A percentile compares a stretch with the other conserved stretches of the same genome.
Evolutionary conservation across 2,113 vertebrate species (phyloP).

Genomic region (Sylvicapra grimmia): DNA sequence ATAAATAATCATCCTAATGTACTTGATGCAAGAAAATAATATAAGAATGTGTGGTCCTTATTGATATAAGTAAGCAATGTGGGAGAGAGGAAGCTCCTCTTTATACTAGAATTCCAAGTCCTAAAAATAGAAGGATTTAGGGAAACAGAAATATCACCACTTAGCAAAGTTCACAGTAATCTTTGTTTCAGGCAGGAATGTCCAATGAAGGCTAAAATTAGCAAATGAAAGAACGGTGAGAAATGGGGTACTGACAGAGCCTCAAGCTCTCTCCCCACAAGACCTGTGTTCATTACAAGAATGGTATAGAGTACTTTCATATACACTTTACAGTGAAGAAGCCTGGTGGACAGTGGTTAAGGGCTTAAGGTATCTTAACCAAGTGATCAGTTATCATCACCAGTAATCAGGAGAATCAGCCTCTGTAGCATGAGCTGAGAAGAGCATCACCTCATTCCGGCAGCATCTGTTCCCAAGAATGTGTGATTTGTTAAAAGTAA

Average conservation of each 20-base stretch:
- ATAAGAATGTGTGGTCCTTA: not conserved
- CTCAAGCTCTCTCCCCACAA: not conserved
- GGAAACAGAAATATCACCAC: not conserved
- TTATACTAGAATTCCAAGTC: not conserved
- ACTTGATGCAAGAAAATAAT: not conserved
- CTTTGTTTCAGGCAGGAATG: slow-evolving; percentile 5
- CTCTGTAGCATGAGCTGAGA: not conserved
- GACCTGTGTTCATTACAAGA: not conserved
- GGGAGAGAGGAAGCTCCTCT: not conserved
- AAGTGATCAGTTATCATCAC: not conserved
- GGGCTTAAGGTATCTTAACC: not conserved
- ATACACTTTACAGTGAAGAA: not conserved
- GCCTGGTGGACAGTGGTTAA: not conserved
- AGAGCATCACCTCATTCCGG: not conserved
- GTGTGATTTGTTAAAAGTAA: not conserved
- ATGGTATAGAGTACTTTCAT: not conserved
- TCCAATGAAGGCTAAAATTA: not conserved
- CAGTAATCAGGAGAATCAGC: not conserved
- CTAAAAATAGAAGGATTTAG: not conserved
- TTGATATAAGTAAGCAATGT: not conserved
- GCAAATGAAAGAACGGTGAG: not conserved
- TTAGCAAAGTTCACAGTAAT: not conserved
- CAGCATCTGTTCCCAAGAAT: not conserved
- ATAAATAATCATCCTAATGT: not conserved
- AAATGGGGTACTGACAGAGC: not conserved